Evolutionary conservation across 2,113 vertebrate species (phyloP), one percentile per base, ranked within the genome.

Genomic region (Axis porcinus): DNA sequence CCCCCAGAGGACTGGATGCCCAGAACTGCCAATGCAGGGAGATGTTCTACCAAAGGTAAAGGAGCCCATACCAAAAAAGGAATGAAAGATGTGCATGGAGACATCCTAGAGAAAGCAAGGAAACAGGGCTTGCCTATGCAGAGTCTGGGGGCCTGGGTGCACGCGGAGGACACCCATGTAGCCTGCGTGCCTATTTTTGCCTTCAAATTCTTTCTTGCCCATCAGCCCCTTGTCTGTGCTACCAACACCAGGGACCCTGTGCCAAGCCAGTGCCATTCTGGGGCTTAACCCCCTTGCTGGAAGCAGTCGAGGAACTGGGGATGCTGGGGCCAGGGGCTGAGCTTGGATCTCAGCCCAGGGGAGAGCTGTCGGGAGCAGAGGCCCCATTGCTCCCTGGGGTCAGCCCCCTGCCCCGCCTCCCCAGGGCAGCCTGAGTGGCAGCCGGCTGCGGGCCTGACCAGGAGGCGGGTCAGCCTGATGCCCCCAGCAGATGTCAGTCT

Each of bases 401-500:
- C 45, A 4, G 4, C 9, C 25, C 30, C 43, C 81, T 27, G 25
- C 33, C 25, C 76, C 30, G 3, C 30, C 28, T 70, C 70, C 64
- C 28, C 6, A 1, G 86, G 43, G 47, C 7, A 14, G 23, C 21
- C 28, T 0, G 96, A 97, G 91, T 98, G 98, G 97, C 96, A 96
- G 93, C 97, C 11, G 57, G 89, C 96, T 98, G 97, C 0, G 97
- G 98, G 96, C 97, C 96, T 76, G 87, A 95, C 79, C 15, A 1
- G 87, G 86, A 78, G 70, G 87, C 60, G 0, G 86, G 97, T 95
- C 98, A 98, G 98, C 50, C 91, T 91, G 84, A 90, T 97, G 89
- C 98, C 95, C 96, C 96, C 98, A 97, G 98, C 98, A 98, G 98
- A 98, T 98, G 98, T 98, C 96, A 79, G 97, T 98, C 98, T 97